phyloP scores from a whole-genome alignment of 2,888 invertebrate genomes.

The Pseudeuparius sepicola region DNA sequence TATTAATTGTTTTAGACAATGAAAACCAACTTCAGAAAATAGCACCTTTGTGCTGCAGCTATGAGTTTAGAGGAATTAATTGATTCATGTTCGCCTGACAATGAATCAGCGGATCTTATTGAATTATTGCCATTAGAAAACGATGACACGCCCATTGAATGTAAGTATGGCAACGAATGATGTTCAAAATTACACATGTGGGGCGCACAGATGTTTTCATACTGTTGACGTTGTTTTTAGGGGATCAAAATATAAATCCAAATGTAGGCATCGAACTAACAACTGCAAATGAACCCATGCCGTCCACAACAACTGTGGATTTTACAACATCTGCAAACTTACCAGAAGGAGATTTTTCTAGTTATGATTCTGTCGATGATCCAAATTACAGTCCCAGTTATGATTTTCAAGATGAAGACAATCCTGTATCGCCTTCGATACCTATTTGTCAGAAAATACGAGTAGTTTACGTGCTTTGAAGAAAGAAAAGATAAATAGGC shows the following conservation, averaged over 20 bases:
- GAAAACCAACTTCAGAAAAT: not conserved
- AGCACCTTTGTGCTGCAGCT: conserved; percentile 6
- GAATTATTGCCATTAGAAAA: too few species aligned
- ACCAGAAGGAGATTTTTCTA: conserved; percentile 2
- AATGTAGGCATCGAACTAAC: conserved; percentile 1
- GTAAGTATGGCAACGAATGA: conserved; percentile 4
- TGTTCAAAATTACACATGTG: conserved; percentile 1
- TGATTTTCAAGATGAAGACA: conserved; percentile 2
- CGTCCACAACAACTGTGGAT: conserved; percentile 7
- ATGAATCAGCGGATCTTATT: not conserved
- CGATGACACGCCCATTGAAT: too few species aligned
- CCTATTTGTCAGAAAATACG: conserved; percentile 3
- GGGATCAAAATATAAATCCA: conserved; percentile 2
- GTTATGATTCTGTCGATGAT: conserved; percentile 3
- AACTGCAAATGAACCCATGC: conserved; percentile 4
- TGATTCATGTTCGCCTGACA: not conserved
- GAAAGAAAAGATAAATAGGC: conserved; percentile 5
- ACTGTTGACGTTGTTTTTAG: too few species aligned
- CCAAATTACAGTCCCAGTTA: conserved; percentile 7
- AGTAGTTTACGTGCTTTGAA: conserved; percentile 2
- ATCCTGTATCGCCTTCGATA: not conserved
- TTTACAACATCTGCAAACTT: conserved; percentile 1
- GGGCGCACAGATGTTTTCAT: too few species aligned
- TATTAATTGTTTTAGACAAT: too few species aligned
- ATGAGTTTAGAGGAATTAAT: conserved; percentile 3